Conservation (phyloP, 2,113 vertebrate genomes). For the Antechinus stuartii region DNA sequence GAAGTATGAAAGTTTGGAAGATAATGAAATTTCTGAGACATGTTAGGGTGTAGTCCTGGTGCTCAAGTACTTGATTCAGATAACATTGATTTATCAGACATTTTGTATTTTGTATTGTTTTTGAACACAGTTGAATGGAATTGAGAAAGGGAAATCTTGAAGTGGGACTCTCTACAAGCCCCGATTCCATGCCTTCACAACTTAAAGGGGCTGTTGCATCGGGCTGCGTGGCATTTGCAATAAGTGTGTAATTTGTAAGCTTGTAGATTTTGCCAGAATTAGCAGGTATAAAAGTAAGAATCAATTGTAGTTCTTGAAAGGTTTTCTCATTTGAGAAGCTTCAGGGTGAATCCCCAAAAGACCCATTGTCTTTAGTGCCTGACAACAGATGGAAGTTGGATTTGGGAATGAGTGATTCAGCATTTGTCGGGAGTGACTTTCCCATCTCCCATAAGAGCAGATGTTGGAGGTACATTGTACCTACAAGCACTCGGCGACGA, state of each 20-base stretch:
- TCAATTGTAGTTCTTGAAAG: not conserved
- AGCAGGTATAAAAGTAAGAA: not conserved
- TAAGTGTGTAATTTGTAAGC: not conserved
- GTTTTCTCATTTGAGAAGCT: not conserved
- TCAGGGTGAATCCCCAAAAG: not conserved
- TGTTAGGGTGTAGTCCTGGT: no score
- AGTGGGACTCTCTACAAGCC: not conserved
- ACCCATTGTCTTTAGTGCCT: not conserved
- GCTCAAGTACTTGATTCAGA: not conserved
- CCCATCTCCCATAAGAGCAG: not conserved
- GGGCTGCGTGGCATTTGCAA: not conserved
- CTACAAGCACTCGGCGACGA: not conserved
- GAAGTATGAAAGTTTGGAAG: no score
- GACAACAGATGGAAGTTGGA: not conserved
- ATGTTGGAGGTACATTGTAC: not conserved
- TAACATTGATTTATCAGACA: not conserved
- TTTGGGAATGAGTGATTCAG: not conserved
- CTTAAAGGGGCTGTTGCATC: not conserved
- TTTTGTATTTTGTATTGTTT: not conserved
- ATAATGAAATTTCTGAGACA: not conserved
- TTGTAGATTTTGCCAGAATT: not conserved
- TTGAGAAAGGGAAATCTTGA: not conserved
- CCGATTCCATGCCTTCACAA: not conserved
- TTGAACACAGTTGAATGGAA: not conserved
- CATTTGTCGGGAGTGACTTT: not conserved